Evolutionary conservation across 2,888 invertebrate species (phyloP), one percentile per base, ranked within the genome.

Genomic region (Euspilapteryx auroguttella): DNA sequence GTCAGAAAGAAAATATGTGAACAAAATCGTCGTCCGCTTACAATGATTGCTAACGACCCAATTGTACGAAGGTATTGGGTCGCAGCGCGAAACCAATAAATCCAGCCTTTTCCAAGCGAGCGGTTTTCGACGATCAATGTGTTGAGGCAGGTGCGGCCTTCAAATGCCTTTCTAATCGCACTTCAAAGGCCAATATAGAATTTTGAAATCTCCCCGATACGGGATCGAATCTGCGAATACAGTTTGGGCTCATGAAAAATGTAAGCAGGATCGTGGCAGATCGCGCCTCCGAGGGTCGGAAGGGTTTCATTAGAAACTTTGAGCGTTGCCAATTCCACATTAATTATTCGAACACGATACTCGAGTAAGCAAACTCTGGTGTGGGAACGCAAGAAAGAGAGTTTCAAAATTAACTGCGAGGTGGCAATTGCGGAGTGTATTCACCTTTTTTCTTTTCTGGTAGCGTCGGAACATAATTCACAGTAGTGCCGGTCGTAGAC

Each of bases 401-500:
- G n/a, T n/a, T n/a, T n/a, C n/a, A n/a, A n/a, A n/a, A n/a, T n/a
- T n/a, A n/a, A n/a, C 30, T 31, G 13, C 30, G 29, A 36, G 12
- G 10, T 15, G 13, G 21, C 5, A n/a, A 9, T 13, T 8, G n/a
- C n/a, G n/a, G n/a, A n/a, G n/a, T n/a, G n/a, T n/a, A n/a, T n/a
- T n/a, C 77, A 85, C 85, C 84, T 79, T 81, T 83, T 65, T 83
- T 85, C 54, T 73, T 81, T 36, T 80, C 68, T 25, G 80, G 75
- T 39, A 78, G 69, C 30, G 82, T 80, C 24, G 79, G 77, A 15
- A 79, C 69, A 45, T 80, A 78, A 49, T 73, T 75, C 24, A 76
- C 62, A 25, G 73, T 66, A 17, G 79, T 80, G 34, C 80, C 79
- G 21, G 82, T 82, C 35, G 89, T 89, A 15, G 89, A 89, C 20